Percentiles rank a stretch among this genome's conserved stretches.
phyloP scores from a whole-genome alignment of 2,797 vertebrate species.

The Sphaeramia orbicularis region DNA sequence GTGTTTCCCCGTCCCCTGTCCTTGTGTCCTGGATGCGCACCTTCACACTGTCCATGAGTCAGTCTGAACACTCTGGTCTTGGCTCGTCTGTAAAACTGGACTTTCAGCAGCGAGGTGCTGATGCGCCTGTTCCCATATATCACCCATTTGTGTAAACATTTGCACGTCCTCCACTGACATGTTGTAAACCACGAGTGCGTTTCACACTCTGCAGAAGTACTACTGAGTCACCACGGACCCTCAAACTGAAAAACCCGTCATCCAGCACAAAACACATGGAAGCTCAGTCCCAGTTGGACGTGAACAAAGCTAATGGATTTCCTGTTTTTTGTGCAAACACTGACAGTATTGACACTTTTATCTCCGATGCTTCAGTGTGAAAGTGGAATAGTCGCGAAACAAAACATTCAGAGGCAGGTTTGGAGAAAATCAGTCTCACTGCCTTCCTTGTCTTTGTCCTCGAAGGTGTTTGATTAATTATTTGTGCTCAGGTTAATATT shows the following conservation, averaged over 20 bases:
- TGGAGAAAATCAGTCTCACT: constrained; percentile 38
- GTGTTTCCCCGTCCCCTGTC: too few relatives aligned
- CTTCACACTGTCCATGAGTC: neutral
- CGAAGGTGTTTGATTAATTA: constrained; percentile 67
- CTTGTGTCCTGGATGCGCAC: too few relatives aligned
- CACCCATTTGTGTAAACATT: constrained; percentile 48
- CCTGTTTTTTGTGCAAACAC: neutral
- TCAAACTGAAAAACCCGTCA: constrained; percentile 33
- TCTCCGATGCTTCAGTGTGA: neutral
- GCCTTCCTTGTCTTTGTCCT: constrained; percentile 19
- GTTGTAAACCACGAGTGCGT: constrained; percentile 27
- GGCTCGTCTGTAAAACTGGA: too few relatives aligned
- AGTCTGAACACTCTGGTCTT: too few relatives aligned
- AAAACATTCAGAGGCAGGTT: constrained; percentile 20
- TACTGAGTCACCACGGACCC: constrained; percentile 24
- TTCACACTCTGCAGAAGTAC: constrained; percentile 5
- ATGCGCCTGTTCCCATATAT: constrained; percentile 6
- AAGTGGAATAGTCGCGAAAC: neutral
- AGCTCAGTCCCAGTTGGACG: neutral
- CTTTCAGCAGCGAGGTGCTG: neutral
- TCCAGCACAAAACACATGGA: neutral
- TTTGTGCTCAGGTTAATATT: constrained; percentile 75
- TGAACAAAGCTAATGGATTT: constrained; percentile 5
- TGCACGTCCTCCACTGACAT: constrained; percentile 25
- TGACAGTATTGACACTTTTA: neutral